Percentiles rank a stretch among this genome's conserved stretches.
Evolutionary conservation across 2,797 vertebrate genomes (phyloP).

Genomic region (Sebastes trivittatus): DNA sequence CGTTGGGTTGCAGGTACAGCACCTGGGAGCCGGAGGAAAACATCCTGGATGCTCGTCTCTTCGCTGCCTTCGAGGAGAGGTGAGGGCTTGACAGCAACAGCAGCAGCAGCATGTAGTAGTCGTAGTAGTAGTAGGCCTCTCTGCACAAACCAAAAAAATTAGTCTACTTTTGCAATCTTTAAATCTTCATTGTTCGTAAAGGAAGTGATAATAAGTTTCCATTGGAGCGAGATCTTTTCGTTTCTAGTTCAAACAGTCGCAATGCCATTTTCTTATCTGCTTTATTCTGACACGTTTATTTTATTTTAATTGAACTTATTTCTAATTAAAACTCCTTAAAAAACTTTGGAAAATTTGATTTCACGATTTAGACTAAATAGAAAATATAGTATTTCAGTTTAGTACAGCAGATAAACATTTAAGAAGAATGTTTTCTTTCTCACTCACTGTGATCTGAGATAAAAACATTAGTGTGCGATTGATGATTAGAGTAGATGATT

Average conservation of each 20-base stretch:
- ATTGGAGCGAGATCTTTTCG: not conserved
- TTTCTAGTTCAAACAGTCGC: not conserved
- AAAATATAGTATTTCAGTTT: not conserved
- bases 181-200: not conserved
- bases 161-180: not conserved
- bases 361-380: not conserved
- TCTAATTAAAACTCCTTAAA: not conserved
- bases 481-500: too few species aligned
- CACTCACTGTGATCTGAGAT: too few species aligned
- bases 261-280: not conserved
- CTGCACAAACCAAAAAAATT: not conserved
- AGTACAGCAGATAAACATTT: too few species aligned
- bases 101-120: not conserved
- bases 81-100: conserved; percentile 75
- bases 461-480: too few species aligned
- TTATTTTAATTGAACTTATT: not conserved
- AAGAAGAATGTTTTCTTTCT: too few species aligned
- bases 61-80: conserved; percentile 97
- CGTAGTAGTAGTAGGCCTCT: conserved; percentile 53
- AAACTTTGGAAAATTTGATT: not conserved
- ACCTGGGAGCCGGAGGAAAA: conserved; percentile 99
- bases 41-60: conserved; percentile 94
- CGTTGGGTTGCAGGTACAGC: conserved; percentile 87
- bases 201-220: not conserved
- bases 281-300: not conserved